Conservation (phyloP, 2,113 vertebrate genomes). For the Ctenodactylus gundi region DNA sequence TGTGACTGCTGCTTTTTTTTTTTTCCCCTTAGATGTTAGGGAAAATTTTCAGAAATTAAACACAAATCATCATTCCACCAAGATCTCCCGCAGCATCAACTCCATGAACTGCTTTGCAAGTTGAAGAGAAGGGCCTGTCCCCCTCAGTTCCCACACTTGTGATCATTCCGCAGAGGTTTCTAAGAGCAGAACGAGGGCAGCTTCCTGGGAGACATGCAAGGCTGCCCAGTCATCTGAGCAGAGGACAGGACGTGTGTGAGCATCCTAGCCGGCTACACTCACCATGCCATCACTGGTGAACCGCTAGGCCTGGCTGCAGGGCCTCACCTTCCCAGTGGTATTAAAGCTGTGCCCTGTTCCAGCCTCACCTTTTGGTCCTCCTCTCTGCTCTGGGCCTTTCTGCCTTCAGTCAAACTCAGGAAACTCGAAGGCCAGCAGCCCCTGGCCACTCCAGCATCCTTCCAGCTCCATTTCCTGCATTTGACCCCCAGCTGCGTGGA, state of each 20-base stretch:
- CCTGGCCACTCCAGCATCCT: fast-evolving
- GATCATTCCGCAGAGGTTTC: fast-evolving
- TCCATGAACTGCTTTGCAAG: fast-evolving
- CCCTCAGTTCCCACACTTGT: fast-evolving
- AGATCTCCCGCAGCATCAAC: fast-evolving
- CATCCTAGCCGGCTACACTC: fast-evolving
- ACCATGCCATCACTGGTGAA: neutral
- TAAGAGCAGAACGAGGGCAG: neutral
- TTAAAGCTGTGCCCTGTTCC: fast-evolving
- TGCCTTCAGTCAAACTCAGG: too few relatives aligned
- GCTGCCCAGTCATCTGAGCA: fast-evolving
- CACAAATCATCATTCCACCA: too few relatives aligned
- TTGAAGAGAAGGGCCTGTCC: too few relatives aligned
- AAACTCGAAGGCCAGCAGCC: neutral
- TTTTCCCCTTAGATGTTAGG: neutral
- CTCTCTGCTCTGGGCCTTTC: neutral
- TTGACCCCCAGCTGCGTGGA: neutral
- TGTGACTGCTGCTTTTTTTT: neutral
- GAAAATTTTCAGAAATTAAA: neutral
- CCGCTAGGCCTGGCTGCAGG: neutral
- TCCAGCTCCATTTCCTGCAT: neutral
- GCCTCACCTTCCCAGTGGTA: neutral
- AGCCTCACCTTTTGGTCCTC: neutral
- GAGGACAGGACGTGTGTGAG: fast-evolving
- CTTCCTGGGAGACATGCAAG: fast-evolving